phyloP scores from a whole-genome alignment of 2,113 vertebrate species.

The Tachysurus vachellii region DNA sequence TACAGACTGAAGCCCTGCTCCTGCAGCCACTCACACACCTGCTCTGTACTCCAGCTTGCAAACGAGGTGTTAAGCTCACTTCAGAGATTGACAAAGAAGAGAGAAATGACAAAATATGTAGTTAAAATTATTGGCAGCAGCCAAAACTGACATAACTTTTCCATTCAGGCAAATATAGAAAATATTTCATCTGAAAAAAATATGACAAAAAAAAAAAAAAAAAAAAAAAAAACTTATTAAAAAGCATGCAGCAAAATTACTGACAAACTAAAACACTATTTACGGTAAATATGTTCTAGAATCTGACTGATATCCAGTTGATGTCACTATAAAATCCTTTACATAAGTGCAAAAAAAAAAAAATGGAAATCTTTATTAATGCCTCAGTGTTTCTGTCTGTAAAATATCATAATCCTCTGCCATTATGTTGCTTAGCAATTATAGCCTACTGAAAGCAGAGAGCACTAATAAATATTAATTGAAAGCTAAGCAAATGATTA shows the following conservation, averaged over 20 bases:
- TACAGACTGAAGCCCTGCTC: slow-evolving; percentile 89
- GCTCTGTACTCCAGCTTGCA: slow-evolving; percentile 89
- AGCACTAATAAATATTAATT: background rate
- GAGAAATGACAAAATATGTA: background rate
- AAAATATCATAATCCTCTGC: background rate
- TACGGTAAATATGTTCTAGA: background rate
- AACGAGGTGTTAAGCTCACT: slow-evolving; percentile 86
- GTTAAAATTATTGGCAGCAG: background rate
- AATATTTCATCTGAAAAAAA: background rate
- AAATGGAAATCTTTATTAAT: background rate
- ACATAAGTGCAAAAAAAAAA: background rate
- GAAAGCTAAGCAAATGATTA: background rate
- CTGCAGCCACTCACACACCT: slow-evolving; percentile 90
- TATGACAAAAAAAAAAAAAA: too few species aligned
- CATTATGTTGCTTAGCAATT: background rate
- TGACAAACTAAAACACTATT: background rate
- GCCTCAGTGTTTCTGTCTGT: background rate
- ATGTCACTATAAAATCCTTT: background rate
- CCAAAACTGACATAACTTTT: background rate
- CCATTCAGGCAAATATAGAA: background rate
- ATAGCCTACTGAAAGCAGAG: background rate
- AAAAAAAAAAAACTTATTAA: too few species aligned
- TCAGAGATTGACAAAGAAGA: background rate
- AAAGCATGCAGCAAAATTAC: background rate
- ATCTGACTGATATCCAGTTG: background rate